phyloP scores from a whole-genome alignment of 2,797 vertebrate genomes.

The Enoplosus armatus region DNA sequence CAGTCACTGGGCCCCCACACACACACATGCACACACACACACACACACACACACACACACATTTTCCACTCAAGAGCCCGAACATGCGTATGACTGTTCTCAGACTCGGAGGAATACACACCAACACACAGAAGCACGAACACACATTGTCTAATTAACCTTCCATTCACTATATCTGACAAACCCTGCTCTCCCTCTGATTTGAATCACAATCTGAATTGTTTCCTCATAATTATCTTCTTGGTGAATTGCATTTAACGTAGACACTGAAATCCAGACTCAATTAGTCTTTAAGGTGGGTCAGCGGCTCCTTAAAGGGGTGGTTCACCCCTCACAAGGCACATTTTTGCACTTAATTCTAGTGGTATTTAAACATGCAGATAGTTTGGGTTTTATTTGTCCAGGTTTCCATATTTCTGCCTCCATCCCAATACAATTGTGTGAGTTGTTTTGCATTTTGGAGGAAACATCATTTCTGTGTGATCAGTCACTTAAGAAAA shows the following conservation, averaged over 20 bases:
- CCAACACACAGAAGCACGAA: background rate
- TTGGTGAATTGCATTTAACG: background rate
- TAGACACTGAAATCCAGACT: constrained; percentile 1
- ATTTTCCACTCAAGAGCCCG: background rate
- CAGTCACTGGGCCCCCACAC: constrained; percentile 3
- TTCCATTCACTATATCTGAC: constrained; percentile 29
- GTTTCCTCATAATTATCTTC: constrained; percentile 25
- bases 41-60: background rate
- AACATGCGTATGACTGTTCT: background rate
- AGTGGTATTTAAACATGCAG: background rate
- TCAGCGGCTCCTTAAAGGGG: constrained; percentile 8
- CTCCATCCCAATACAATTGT: background rate
- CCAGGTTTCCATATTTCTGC: background rate
- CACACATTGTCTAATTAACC: constrained; percentile 45
- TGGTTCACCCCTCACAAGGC: background rate
- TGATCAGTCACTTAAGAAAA: too few relatives aligned
- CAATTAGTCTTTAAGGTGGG: background rate
- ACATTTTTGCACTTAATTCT: background rate
- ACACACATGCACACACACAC: background rate
- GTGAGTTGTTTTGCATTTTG: background rate
- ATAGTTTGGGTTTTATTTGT: background rate
- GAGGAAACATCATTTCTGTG: background rate
- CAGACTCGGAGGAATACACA: constrained; percentile 22
- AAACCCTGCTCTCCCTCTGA: constrained; percentile 21
- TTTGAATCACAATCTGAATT: constrained; percentile 36